A percentile compares a stretch with the other conserved stretches of the same genome.
Conservation (phyloP, 2,113 vertebrate genomes). For the Hipposideros armiger region DNA sequence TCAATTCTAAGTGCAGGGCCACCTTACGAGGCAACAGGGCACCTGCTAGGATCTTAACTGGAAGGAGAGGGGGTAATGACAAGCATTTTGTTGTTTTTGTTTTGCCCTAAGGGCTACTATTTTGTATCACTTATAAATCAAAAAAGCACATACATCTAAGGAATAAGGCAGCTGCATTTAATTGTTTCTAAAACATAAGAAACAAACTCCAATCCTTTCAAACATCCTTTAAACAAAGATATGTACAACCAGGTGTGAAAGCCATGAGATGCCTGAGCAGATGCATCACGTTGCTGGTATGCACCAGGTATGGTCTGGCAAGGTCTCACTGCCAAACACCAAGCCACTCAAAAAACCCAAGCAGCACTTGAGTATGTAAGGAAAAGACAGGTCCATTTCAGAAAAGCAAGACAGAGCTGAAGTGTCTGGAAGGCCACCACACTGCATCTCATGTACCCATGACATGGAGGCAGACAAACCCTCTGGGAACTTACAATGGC, state of each 20-base stretch:
- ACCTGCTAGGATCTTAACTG: background rate
- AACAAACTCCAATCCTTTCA: background rate
- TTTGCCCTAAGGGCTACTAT: background rate
- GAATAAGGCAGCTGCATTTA: background rate
- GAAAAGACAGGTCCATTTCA: background rate
- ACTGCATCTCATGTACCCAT: background rate
- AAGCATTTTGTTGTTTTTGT: background rate
- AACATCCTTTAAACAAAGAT: background rate
- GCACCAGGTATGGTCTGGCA: background rate
- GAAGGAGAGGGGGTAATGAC: background rate
- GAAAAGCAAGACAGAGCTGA: background rate
- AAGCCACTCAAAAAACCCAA: slow-evolving; percentile 29
- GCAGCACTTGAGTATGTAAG: background rate
- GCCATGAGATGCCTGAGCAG: background rate
- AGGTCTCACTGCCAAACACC: background rate
- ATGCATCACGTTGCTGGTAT: rapidly evolving
- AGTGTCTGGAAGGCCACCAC: background rate
- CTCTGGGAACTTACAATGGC: background rate
- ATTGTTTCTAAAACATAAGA: background rate
- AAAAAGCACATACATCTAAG: background rate
- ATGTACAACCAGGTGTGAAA: background rate
- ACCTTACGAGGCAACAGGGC: background rate
- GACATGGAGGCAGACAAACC: background rate
- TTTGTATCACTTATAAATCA: slow-evolving; percentile 3
- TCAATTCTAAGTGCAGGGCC: background rate